These are phyloP conservation scores for Drosophila paulistorum DNA, from an alignment of 1,140 invertebrate species.

Conservation along the genomic window DNA sequence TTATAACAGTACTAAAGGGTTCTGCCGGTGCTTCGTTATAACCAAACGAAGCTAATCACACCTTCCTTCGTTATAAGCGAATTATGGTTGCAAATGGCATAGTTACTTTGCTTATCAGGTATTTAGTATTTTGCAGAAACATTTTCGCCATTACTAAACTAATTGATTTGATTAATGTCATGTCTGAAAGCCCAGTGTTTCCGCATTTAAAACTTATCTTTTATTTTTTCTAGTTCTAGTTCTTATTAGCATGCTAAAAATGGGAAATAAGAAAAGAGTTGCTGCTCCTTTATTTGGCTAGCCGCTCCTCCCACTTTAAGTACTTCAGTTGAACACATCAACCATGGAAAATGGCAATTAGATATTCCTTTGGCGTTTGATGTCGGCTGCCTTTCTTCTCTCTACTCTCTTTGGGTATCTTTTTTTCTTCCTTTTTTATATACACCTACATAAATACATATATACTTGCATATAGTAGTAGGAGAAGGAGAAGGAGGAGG, in stretches of 20 bases:
- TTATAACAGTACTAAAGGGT: too few relatives aligned
- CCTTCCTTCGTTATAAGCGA: too few relatives aligned
- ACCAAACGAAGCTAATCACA: too few relatives aligned
- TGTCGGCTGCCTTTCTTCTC: conserved; percentile 62
- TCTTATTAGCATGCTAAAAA: conserved; percentile 2
- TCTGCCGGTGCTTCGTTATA: too few relatives aligned
- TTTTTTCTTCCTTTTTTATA: conserved; percentile 1
- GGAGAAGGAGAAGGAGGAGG: neutral
- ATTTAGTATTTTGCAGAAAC: too few relatives aligned
- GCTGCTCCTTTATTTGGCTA: neutral
- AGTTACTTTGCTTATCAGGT: too few relatives aligned
- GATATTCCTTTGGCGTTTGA: conserved; percentile 68
- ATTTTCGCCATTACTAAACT: neutral
- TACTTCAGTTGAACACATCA: conserved; percentile 2
- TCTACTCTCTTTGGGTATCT: neutral
- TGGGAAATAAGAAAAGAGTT: neutral
- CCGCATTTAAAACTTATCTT: neutral
- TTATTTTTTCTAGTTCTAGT: neutral
- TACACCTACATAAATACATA: neutral
- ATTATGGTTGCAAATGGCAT: too few relatives aligned
- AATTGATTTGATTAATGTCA: neutral
- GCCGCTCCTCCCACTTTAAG: neutral
- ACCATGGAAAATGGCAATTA: conserved; percentile 51
- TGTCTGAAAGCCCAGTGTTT: neutral
- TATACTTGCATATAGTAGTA: neutral